Percentiles rank a stretch among this genome's conserved stretches.
These are phyloP conservation scores for Syngnathus scovelli DNA, from an alignment of 2,113 vertebrate genomes.

Conservation along the genomic window DNA sequence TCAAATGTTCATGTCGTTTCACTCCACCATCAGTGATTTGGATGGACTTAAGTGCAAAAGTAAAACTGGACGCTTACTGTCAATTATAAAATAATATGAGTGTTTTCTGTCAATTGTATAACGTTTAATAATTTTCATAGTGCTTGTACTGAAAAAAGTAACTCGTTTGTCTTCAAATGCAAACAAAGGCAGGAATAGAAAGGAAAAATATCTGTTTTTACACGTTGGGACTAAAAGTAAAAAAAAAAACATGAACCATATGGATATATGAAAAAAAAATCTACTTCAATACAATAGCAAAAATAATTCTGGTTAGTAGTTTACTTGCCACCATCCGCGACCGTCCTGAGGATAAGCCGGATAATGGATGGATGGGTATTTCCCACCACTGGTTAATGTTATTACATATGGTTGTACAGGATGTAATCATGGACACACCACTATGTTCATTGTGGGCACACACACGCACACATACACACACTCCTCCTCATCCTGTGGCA, in stretches of 20 bases:
- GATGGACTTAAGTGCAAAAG: background rate
- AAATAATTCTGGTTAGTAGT: background rate
- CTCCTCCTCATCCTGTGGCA: constrained; percentile 55
- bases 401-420: constrained; percentile 13
- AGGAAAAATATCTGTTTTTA: no score
- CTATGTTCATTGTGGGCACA: constrained; percentile 8
- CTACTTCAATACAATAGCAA: no score
- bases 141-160: background rate
- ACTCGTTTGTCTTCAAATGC: no score
- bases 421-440: constrained; percentile 21
- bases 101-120: background rate
- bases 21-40: background rate
- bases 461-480: constrained; percentile 14
- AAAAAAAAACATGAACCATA: background rate
- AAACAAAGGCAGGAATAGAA: no score
- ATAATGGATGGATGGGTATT: no score
- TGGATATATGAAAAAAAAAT: no score
- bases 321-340: background rate
- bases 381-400: background rate
- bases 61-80: background rate
- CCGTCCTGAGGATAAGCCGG: no score
- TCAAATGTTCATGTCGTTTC: no score
- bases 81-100: background rate
- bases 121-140: background rate
- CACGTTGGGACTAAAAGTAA: background rate